Conservation (phyloP, 2,888 invertebrate genomes). For the Lepidonotus clava region DNA sequence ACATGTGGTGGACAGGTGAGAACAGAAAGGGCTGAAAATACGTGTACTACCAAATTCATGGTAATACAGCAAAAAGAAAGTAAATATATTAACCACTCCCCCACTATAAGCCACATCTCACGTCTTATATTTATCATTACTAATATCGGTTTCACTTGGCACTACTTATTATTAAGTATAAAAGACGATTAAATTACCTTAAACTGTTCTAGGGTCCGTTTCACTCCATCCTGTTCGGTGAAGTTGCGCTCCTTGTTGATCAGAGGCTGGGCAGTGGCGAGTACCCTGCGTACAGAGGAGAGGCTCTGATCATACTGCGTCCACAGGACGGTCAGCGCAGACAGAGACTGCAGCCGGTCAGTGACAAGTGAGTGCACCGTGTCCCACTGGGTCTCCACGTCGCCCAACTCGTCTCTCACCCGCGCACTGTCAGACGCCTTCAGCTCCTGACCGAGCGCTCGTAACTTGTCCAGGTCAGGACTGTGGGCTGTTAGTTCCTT, state of each 20-base stretch:
- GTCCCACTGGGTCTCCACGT: constrained; percentile 75
- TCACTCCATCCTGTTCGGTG: constrained; percentile 71
- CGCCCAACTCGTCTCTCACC: constrained; percentile 71
- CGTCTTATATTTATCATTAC: background rate
- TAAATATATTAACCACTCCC: background rate
- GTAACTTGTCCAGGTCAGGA: constrained; percentile 84
- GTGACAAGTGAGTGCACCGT: constrained; percentile 70
- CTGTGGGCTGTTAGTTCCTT: constrained; percentile 72
- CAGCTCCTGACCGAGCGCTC: constrained; percentile 87
- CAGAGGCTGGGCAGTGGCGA: constrained; percentile 71
- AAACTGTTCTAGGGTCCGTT: constrained; percentile 74
- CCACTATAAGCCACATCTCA: background rate
- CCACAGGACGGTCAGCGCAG: constrained; percentile 70
- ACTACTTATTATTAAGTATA: background rate
- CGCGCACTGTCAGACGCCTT: constrained; percentile 71
- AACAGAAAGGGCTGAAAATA: too few relatives aligned
- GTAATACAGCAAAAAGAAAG: background rate
- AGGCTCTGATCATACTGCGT: constrained; percentile 75
- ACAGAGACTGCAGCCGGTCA: constrained; percentile 48
- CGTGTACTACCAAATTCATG: too few relatives aligned
- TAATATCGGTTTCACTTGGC: background rate
- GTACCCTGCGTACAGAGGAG: constrained; percentile 68
- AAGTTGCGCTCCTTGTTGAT: constrained; percentile 71
- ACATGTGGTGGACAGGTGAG: too few relatives aligned
- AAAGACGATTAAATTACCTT: constrained; percentile 69